Percentiles rank a stretch among this genome's conserved stretches.
phyloP scores from a whole-genome alignment of 2,888 invertebrate species.

The Caenorhabditis japonica region DNA sequence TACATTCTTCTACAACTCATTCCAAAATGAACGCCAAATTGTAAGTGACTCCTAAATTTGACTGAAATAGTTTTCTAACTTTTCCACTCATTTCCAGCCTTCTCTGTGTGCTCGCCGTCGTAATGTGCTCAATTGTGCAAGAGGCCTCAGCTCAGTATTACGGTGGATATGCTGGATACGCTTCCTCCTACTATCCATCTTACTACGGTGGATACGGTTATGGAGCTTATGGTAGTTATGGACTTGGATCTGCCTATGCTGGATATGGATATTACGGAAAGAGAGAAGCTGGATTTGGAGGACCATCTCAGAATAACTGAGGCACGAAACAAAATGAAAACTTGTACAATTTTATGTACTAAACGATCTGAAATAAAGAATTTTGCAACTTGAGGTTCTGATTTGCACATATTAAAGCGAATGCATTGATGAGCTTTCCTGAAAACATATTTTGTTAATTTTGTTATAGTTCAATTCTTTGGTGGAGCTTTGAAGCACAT shows the following conservation, averaged over 20 bases:
- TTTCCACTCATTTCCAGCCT: constrained; percentile 14
- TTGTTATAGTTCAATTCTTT: too few species aligned
- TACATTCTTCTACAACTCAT: constrained; percentile 1
- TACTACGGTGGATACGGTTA: constrained; percentile 15
- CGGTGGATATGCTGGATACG: too few species aligned
- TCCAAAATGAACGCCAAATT: constrained; percentile 14
- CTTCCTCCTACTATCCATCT: constrained; percentile 11
- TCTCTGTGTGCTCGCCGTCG: constrained; percentile 17
- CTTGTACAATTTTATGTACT: background rate
- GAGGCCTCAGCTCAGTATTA: constrained; percentile 7
- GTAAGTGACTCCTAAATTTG: too few species aligned
- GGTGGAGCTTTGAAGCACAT: too few species aligned
- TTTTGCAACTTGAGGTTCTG: too few species aligned
- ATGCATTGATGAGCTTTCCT: too few species aligned
- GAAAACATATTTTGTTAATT: too few species aligned
- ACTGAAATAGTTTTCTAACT: background rate
- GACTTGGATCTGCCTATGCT: constrained; percentile 10
- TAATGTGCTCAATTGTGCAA: constrained; percentile 16
- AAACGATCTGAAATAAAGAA: constrained; percentile 3
- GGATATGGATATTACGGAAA: constrained; percentile 22
- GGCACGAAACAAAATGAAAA: background rate
- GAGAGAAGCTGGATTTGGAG: constrained; percentile 15
- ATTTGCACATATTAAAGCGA: too few species aligned
- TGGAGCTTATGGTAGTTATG: constrained; percentile 5
- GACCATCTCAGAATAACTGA: background rate